phyloP scores from a whole-genome alignment of 2,888 invertebrate species.

The Sarcophaga carnaria region DNA sequence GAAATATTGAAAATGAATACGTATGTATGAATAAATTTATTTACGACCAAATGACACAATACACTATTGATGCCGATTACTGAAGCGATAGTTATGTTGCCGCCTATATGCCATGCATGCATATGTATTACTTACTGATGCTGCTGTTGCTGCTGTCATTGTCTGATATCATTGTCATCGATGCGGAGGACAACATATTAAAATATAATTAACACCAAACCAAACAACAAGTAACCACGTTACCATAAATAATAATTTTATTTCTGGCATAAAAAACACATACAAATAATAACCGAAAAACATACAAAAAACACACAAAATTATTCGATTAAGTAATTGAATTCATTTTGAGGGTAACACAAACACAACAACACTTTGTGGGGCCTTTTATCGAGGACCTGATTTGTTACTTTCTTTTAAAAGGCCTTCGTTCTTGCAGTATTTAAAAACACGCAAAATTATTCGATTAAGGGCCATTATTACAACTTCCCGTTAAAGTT shows the following conservation, averaged over 20 bases:
- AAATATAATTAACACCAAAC: constrained; percentile 41
- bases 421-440: too few species aligned
- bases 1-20: constrained; percentile 10
- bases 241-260: constrained; percentile 7
- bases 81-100: neutral
- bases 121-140: neutral
- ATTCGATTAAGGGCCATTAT: too few species aligned
- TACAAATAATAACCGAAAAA: neutral
- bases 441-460: too few species aligned
- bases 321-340: neutral
- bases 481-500: too few species aligned
- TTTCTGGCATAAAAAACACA: neutral
- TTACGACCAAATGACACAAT: neutral
- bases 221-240: constrained; percentile 6
- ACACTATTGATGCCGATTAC: neutral
- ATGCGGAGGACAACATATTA: constrained; percentile 18
- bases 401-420: too few species aligned
- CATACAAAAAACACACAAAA: neutral
- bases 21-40: neutral
- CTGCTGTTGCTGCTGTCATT: neutral
- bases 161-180: constrained; percentile 34
- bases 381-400: too few species aligned
- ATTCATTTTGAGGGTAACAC: too few species aligned
- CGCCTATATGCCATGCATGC: too few species aligned
- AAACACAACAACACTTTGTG: too few species aligned